phyloP scores from a whole-genome alignment of 2,888 invertebrate species.

The Hirtodrosophila trivittata region DNA sequence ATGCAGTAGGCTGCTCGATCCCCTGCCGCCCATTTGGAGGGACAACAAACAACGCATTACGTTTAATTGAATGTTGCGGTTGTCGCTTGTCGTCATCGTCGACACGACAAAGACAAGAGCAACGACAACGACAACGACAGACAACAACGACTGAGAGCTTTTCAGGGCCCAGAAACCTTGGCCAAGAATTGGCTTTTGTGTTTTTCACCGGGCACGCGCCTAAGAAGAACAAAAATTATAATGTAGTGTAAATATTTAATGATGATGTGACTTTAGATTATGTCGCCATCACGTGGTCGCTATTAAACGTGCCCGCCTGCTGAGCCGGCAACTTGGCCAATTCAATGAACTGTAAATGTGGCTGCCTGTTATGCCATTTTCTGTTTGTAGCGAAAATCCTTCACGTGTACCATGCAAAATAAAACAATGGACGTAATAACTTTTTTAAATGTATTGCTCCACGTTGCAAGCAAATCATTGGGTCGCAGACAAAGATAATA shows the following conservation, averaged over 20 bases:
- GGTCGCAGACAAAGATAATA: constrained; percentile 39
- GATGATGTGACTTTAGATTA: constrained; percentile 75
- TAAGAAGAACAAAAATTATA: constrained; percentile 64
- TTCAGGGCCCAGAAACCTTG: constrained; percentile 7
- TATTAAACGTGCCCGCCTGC: constrained; percentile 56
- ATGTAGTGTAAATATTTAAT: constrained; percentile 79
- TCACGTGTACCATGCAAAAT: constrained; percentile 20
- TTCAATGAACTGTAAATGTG: constrained; percentile 68
- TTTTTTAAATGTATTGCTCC: constrained; percentile 11
- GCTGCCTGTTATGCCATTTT: constrained; percentile 19
- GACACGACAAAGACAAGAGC: constrained; percentile 9
- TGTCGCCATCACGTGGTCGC: constrained; percentile 61
- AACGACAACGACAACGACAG: neutral
- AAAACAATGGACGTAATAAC: constrained; percentile 25
- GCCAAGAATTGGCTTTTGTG: constrained; percentile 33
- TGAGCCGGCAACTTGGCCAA: constrained; percentile 45
- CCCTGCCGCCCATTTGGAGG: constrained; percentile 36
- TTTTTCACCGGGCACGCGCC: constrained; percentile 55
- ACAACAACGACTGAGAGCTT: neutral
- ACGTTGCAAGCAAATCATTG: constrained; percentile 19
- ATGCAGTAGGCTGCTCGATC: constrained; percentile 3
- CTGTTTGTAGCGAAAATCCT: constrained; percentile 6
- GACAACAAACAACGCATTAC: constrained; percentile 75
- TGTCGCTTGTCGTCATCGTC: constrained; percentile 45
- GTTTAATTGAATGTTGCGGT: constrained; percentile 78